These are phyloP conservation scores for Neotoma lepida DNA, from an alignment of 2,113 vertebrate species.

Conservation along the genomic window DNA sequence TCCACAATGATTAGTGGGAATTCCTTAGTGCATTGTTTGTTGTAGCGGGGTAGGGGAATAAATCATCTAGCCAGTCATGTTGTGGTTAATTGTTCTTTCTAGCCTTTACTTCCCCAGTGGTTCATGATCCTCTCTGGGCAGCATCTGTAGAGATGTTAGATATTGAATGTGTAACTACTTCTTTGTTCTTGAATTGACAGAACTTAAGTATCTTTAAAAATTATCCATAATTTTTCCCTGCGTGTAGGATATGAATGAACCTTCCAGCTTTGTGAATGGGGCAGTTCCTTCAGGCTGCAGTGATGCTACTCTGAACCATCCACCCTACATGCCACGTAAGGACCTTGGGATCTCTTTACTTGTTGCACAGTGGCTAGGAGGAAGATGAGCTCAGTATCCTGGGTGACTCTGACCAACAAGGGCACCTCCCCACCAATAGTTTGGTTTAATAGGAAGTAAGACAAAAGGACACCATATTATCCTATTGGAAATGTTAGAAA, in stretches of 20 bases:
- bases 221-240: constrained; percentile 67
- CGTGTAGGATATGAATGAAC: constrained; percentile 97
- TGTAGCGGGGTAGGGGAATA: neutral
- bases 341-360: neutral
- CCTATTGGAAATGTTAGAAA: neutral
- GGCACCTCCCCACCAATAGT: neutral
- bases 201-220: neutral
- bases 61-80: neutral
- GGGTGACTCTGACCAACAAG: neutral
- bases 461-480: neutral
- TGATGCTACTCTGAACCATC: constrained; percentile 79
- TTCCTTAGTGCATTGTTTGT: neutral
- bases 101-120: neutral
- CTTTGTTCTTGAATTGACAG: constrained; percentile 64
- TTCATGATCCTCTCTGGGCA: neutral
- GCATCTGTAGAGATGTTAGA: fast-evolving
- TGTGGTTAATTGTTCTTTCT: neutral
- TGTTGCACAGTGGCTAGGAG: too few species aligned
- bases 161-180: neutral
- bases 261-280: constrained; percentile 91
- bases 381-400: too few species aligned
- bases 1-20: neutral
- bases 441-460: neutral
- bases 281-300: constrained; percentile 84
- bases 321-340: constrained; percentile 95